Evolutionary conservation across 2,888 invertebrate species (phyloP).

Genomic region (Torymus aiolomorphi): DNA sequence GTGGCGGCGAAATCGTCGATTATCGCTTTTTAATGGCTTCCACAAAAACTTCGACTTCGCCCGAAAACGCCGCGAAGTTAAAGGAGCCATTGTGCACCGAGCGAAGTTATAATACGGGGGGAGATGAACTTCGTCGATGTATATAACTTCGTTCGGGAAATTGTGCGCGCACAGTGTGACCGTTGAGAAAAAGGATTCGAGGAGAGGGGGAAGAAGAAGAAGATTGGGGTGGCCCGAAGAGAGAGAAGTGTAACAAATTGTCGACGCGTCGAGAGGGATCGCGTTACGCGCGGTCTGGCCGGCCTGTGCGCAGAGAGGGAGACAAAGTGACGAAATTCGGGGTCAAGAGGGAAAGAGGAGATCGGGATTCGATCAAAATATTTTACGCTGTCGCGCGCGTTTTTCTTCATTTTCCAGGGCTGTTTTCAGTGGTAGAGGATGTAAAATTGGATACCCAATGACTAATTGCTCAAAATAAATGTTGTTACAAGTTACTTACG

Average conservation of each 20-base stretch:
- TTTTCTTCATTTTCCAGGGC: too few relatives aligned
- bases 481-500: too few relatives aligned
- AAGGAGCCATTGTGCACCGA: background rate
- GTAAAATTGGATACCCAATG: too few relatives aligned
- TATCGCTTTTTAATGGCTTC: conserved; percentile 47
- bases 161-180: background rate
- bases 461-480: too few relatives aligned
- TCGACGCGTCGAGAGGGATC: background rate
- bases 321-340: background rate
- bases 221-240: conserved; percentile 4
- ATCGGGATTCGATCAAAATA: conserved; percentile 15
- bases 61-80: background rate
- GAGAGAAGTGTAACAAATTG: background rate
- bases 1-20: conserved; percentile 28
- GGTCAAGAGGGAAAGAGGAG: background rate
- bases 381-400: too few relatives aligned
- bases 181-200: conserved; percentile 18
- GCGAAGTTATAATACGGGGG: too few relatives aligned
- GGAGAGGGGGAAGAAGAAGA: background rate
- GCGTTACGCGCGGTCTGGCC: conserved; percentile 23
- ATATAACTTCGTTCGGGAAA: conserved; percentile 12
- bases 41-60: conserved; percentile 4
- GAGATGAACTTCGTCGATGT: conserved; percentile 1
- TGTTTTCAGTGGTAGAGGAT: too few relatives aligned
- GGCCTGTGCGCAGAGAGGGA: background rate